Evolutionary conservation across 2,113 vertebrate genomes (phyloP).

Genomic region (Struthio camelus): DNA sequence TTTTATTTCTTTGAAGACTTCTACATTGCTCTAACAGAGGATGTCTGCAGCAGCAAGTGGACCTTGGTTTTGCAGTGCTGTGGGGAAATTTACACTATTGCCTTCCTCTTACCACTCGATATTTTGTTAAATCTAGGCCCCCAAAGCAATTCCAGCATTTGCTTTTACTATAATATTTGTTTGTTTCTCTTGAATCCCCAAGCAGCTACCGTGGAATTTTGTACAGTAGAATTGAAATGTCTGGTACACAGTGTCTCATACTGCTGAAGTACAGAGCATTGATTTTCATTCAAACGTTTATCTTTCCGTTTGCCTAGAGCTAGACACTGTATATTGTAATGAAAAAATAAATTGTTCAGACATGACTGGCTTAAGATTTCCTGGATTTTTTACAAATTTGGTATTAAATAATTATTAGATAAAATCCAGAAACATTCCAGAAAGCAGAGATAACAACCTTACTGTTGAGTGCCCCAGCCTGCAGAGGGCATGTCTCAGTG

Average conservation of each 20-base stretch:
- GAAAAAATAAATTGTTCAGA: not conserved
- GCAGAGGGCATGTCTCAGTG: not conserved
- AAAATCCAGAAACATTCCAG: slow-evolving; percentile 29
- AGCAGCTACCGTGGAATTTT: not conserved
- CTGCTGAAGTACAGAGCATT: not conserved
- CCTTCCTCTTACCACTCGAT: not conserved
- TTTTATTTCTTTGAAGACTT: not conserved
- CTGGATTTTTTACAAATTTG: not conserved
- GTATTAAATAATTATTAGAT: not conserved
- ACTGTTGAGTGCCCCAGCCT: not conserved
- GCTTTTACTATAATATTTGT: not conserved
- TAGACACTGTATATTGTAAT: not conserved
- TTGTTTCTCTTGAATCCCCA: not conserved
- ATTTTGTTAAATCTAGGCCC: not conserved
- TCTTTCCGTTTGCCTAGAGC: not conserved
- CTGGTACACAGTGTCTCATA: not conserved
- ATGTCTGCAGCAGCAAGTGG: not conserved
- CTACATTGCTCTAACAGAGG: not conserved
- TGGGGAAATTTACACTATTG: not conserved
- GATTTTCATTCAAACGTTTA: not conserved
- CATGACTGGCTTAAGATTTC: not conserved
- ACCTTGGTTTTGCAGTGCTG: not conserved
- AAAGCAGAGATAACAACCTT: not conserved
- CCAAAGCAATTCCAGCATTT: not conserved
- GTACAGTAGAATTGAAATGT: not conserved